Evolutionary conservation across 2,113 vertebrate species (phyloP).

Genomic region (Balaeniceps rex): DNA sequence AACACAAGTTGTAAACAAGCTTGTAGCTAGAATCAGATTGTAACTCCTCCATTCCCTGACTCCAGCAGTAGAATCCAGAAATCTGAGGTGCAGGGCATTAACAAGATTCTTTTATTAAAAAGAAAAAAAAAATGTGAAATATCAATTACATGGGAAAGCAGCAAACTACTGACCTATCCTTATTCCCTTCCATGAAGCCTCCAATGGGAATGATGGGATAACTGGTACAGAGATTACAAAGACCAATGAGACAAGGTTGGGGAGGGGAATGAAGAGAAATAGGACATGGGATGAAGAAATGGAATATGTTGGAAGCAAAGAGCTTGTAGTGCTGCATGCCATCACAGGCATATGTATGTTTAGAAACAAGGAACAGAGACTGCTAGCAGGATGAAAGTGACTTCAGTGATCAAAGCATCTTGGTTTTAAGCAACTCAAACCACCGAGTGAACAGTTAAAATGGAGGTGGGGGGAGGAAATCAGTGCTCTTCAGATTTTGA

Average conservation of each 20-base stretch:
- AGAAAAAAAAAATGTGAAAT: background rate
- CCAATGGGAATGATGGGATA: background rate
- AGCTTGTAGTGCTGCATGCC: background rate
- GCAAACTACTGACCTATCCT: background rate
- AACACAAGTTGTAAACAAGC: slow-evolving; percentile 71
- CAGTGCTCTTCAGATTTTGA: background rate
- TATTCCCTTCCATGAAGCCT: background rate
- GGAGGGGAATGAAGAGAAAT: background rate
- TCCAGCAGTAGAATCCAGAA: background rate
- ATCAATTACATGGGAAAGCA: background rate
- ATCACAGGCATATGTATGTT: background rate
- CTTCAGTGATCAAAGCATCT: background rate
- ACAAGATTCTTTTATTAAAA: background rate
- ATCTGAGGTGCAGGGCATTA: background rate
- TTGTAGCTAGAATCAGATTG: slow-evolving; percentile 45
- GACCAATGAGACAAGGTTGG: background rate
- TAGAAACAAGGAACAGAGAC: background rate
- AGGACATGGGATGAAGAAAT: background rate
- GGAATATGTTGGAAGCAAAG: background rate
- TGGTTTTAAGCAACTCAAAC: background rate
- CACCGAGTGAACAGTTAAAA: background rate
- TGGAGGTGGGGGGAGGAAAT: background rate
- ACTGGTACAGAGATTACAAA: background rate
- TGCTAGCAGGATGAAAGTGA: background rate
- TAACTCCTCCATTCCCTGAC: slow-evolving; percentile 14